Evolutionary conservation across 2,113 vertebrate species (phyloP).

Genomic region (Dicrurus megarhynchus): DNA sequence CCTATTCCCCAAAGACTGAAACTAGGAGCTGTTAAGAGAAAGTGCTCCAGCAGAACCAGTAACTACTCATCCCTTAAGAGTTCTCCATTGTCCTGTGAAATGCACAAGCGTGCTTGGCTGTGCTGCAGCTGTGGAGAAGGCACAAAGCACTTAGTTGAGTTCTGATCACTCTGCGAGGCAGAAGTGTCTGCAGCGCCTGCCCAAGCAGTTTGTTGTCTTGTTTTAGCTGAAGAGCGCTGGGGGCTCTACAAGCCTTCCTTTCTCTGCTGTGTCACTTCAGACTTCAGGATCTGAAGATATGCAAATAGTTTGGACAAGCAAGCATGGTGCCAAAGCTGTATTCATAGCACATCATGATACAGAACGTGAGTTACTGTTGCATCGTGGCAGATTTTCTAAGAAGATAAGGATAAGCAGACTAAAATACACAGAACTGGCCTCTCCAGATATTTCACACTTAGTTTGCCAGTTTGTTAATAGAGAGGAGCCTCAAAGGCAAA

Average conservation of each 20-base stretch:
- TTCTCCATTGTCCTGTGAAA: background rate
- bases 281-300: background rate
- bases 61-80: background rate
- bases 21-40: background rate
- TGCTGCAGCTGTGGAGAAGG: background rate
- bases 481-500: background rate
- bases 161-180: background rate
- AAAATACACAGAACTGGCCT: background rate
- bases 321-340: background rate
- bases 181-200: background rate
- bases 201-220: background rate
- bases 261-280: background rate
- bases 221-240: background rate
- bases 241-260: background rate
- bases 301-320: constrained; percentile 29
- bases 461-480: background rate
- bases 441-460: background rate
- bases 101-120: background rate
- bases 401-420: background rate
- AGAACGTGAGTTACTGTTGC: background rate
- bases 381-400: background rate
- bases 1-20: background rate
- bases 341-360: background rate
- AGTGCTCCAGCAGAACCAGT: background rate
- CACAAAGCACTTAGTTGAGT: background rate